phyloP scores from a whole-genome alignment of 1,140 invertebrate species.

The Condylostylus longicornis region DNA sequence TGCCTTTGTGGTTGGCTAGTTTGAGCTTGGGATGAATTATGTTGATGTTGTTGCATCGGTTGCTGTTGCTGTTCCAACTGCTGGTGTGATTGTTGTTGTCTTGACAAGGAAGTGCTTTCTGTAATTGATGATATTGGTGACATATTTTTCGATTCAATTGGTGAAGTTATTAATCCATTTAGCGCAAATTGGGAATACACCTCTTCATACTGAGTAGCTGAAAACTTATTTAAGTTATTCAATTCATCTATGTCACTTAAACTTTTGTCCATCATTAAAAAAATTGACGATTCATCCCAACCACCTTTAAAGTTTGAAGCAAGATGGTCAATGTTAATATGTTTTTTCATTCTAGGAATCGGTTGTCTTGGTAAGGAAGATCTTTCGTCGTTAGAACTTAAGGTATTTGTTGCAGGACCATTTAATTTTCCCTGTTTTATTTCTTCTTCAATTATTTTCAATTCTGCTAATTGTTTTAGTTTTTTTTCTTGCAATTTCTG shows the following conservation, averaged over 20 bases:
- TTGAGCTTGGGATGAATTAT: too few relatives aligned
- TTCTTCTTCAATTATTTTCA: conserved; percentile 67
- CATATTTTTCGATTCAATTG: conserved; percentile 1
- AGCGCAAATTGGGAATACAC: conserved; percentile 4
- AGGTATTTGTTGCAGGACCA: conserved; percentile 31
- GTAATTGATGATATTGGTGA: conserved; percentile 4
- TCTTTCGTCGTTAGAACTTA: conserved; percentile 31
- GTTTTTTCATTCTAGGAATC: conserved; percentile 40
- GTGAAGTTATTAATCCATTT: conserved; percentile 4
- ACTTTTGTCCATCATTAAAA: conserved; percentile 14
- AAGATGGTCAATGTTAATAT: conserved; percentile 35
- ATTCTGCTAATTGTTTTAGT: conserved; percentile 68
- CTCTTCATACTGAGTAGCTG: conserved; percentile 2
- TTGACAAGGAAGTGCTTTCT: conserved; percentile 6
- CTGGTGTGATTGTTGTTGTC: too few relatives aligned
- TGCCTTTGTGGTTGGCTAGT: too few relatives aligned
- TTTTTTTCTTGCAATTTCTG: conserved; percentile 79
- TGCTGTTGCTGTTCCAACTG: too few relatives aligned
- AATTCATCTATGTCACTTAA: conserved; percentile 7
- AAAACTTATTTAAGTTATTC: conserved; percentile 7
- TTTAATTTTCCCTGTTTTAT: conserved; percentile 67
- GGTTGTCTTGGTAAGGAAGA: conserved; percentile 36
- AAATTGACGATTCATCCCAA: conserved; percentile 16
- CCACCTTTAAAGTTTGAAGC: conserved; percentile 5
- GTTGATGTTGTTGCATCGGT: neutral